Evolutionary conservation across 2,797 vertebrate genomes (phyloP).

Genomic region (Rhincodon typus): DNA sequence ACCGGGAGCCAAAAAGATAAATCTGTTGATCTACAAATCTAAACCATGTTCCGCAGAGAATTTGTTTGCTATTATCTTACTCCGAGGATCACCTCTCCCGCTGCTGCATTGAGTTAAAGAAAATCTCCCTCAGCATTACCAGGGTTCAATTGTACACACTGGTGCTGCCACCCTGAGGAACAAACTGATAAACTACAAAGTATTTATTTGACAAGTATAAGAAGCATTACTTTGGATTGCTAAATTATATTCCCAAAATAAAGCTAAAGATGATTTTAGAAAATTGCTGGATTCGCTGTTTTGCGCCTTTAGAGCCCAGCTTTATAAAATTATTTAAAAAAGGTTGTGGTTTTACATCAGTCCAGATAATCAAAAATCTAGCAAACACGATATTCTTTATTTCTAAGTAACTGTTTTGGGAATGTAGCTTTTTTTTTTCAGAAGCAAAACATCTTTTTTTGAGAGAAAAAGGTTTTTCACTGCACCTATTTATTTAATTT

Average conservation of each 20-base stretch:
- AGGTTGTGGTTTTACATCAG: not conserved
- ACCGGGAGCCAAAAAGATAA: not conserved
- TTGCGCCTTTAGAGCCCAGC: not conserved
- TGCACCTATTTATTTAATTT: not conserved
- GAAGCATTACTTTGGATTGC: not conserved
- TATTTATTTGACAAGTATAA: not conserved
- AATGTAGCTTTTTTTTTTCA: not conserved
- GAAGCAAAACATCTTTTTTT: not conserved
- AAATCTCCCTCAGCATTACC: not conserved
- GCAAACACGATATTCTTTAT: not conserved
- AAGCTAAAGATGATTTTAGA: not conserved
- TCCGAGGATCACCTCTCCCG: too few relatives aligned
- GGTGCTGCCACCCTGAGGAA: slow-evolving; percentile 32
- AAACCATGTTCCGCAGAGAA: too few relatives aligned
- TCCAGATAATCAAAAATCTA: not conserved
- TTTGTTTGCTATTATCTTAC: not conserved
- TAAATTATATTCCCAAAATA: not conserved
- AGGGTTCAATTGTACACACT: not conserved
- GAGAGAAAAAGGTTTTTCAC: not conserved
- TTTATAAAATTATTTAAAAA: not conserved
- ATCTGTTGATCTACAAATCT: not conserved
- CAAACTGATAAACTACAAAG: not conserved
- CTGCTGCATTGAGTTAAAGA: not conserved
- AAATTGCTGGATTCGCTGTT: not conserved
- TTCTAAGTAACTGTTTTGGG: not conserved